Evolutionary conservation across 1,140 invertebrate species (phyloP).

Genomic region (Pseudomyrmex flavicornis): DNA sequence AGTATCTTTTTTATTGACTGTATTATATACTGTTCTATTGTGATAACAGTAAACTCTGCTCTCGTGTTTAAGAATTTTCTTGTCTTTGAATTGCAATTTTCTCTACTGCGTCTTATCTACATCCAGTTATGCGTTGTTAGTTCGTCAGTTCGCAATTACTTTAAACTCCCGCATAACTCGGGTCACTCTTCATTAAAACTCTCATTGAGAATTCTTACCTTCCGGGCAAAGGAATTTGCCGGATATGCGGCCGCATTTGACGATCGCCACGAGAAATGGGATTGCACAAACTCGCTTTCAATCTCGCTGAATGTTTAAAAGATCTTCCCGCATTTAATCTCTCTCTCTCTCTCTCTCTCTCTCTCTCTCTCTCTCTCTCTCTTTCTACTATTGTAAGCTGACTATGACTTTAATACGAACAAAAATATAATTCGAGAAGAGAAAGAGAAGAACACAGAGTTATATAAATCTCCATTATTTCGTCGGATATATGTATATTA

Average conservation of each 20-base stretch:
- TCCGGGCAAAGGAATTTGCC: constrained; percentile 16
- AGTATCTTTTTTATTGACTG: no score
- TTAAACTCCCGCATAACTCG: constrained; percentile 46
- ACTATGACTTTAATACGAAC: constrained; percentile 20
- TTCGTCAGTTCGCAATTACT: constrained; percentile 31
- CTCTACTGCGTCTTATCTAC: constrained; percentile 12
- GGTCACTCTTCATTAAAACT: constrained; percentile 44
- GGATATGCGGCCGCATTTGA: constrained; percentile 12
- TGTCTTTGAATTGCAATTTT: constrained; percentile 5
- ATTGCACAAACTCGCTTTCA: constrained; percentile 30
- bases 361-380: neutral
- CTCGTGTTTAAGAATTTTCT: constrained; percentile 16
- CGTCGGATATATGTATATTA: neutral
- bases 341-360: no score
- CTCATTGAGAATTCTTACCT: constrained; percentile 50
- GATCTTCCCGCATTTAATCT: constrained; percentile 25
- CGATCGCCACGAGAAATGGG: constrained; percentile 14
- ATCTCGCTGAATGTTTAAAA: constrained; percentile 47
- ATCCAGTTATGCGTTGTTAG: constrained; percentile 43
- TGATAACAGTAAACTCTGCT: constrained; percentile 8
- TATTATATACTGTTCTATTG: neutral
- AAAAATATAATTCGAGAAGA: constrained; percentile 5
- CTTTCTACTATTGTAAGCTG: no score
- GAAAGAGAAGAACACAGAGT: no score
- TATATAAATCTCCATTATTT: constrained; percentile 3